Evolutionary conservation across 2,113 vertebrate species (phyloP), one percentile per base, ranked within the genome.

Genomic region (Malurus melanocephalus): DNA sequence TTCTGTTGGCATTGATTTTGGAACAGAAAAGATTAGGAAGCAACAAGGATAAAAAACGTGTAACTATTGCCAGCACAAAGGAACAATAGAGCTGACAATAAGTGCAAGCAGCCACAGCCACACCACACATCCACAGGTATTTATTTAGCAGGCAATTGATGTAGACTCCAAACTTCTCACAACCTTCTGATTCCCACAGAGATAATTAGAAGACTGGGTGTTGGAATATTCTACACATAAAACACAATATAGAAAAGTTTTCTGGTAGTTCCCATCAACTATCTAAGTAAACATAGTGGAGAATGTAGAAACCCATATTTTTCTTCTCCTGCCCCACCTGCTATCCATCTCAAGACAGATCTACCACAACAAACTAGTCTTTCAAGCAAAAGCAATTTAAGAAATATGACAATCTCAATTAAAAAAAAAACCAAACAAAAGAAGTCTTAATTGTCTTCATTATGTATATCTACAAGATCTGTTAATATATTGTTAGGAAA

Each of bases 1-100:
- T 93, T 48, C 45, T 22, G 6, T 51, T 87, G 48, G 8, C 53
- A 82, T 91, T 85, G 72, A 92, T 94, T 94, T 85, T 62, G 27
- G 89, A 80, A 10, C 14, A 78, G 52, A 53, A 83, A 75, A 88
- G 10, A 68, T 46, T 80, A 56, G 12, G 42, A 85, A 78, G 35
- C 13, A 83, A 33, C 23, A 83, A 67, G 24, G 51, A n/a, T 11
- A 59, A 32, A 59, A 84, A 62, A 2, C 4, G 21, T 78, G 20
- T 55, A 69, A 74, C 33, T 69, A 17, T 64, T 83, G 8, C 4
- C 5, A 62, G 4, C 32, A 45, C 9, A 72, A 78, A 60, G 4
- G 7, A 48, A 40, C 53, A 43, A 10, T 6, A 27, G 13, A 57
- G 2, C 10, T 82, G 24, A 73, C 5, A 16, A 13, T 74, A 49